Conservation (phyloP, 2,888 invertebrate species). For the Ornithoptera alexandrae region DNA sequence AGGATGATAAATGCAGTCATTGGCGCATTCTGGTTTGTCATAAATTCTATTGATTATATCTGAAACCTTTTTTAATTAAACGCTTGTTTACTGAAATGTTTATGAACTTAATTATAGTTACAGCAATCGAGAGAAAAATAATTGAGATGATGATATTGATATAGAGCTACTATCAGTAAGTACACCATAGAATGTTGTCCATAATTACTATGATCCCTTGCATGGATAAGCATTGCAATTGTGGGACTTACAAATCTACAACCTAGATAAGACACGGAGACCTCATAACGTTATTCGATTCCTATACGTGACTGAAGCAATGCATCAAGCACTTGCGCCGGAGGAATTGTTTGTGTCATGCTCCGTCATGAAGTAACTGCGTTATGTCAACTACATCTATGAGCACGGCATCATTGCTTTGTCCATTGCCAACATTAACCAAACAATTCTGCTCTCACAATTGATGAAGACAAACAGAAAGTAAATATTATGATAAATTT, state of each 20-base stretch:
- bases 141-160: background rate
- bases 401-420: background rate
- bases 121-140: background rate
- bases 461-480: background rate
- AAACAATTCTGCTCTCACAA: background rate
- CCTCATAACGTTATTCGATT: background rate
- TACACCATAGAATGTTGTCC: too few relatives aligned
- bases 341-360: constrained; percentile 6
- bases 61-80: too few relatives aligned
- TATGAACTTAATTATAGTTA: background rate
- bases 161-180: background rate
- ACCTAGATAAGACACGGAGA: constrained; percentile 11
- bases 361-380: background rate
- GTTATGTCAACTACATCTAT: background rate
- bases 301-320: constrained; percentile 11
- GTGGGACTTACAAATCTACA: background rate
- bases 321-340: background rate
- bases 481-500: background rate
- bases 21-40: too few relatives aligned
- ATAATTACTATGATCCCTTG: background rate
- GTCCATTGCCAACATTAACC: background rate
- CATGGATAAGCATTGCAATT: background rate
- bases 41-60: too few relatives aligned
- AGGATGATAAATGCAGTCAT: too few relatives aligned
- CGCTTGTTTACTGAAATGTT: too few relatives aligned